Percentiles rank a stretch among this genome's conserved stretches.
Evolutionary conservation across 2,797 vertebrate genomes (phyloP).

Genomic region (Paramormyrops hopkinsi): DNA sequence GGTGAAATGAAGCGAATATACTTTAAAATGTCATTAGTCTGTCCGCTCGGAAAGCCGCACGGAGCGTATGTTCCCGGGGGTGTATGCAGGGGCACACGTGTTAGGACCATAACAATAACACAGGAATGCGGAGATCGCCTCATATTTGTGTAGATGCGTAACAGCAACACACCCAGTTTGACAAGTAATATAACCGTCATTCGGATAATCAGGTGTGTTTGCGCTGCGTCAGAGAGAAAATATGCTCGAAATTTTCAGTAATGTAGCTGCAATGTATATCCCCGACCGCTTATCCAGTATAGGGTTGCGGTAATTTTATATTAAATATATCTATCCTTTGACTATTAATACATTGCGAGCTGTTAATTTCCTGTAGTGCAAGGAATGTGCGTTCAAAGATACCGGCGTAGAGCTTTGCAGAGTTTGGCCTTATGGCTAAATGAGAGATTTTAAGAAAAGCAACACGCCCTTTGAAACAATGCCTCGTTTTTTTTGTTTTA

Average conservation of each 20-base stretch:
- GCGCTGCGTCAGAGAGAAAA: background rate
- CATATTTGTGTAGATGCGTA: background rate
- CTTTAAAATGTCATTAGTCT: background rate
- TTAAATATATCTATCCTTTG: background rate
- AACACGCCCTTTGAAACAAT: conserved; percentile 6
- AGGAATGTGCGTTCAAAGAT: background rate
- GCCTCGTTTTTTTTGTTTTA: background rate
- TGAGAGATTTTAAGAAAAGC: background rate
- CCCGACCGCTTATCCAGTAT: background rate
- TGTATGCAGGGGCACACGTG: background rate
- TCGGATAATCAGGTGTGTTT: background rate
- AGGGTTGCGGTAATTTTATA: background rate
- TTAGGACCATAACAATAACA: background rate
- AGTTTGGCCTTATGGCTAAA: background rate
- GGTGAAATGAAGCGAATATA: background rate
- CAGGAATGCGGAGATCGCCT: background rate
- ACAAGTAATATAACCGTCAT: background rate
- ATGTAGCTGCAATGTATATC: background rate
- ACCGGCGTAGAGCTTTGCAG: background rate
- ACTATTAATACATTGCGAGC: background rate
- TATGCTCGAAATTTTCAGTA: background rate
- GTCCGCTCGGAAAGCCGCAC: background rate
- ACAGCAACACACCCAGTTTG: background rate
- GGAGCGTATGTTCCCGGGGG: background rate
- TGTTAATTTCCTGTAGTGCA: background rate